These are phyloP conservation scores for Myiothlypis coronata DNA, from an alignment of 2,797 vertebrate genomes.

Conservation along the genomic window DNA sequence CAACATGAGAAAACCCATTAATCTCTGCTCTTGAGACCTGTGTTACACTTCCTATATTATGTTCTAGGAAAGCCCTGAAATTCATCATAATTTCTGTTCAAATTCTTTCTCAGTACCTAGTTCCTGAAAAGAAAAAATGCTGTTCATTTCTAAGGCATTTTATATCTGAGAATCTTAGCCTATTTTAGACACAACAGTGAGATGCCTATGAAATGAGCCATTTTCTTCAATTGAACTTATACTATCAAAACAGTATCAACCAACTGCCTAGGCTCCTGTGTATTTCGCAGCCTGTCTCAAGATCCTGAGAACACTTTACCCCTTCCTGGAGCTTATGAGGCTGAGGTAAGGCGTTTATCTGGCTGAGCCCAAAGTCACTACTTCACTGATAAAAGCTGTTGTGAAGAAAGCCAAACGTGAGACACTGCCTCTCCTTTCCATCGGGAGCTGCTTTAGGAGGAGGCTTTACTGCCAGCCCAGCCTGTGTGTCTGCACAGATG, in stretches of 20 bases:
- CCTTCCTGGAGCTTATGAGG: not conserved
- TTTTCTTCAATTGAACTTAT: not conserved
- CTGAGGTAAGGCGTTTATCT: not conserved
- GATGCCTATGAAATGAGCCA: fast-evolving
- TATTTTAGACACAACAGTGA: not conserved
- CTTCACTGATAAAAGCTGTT: not conserved
- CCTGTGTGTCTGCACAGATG: too few relatives aligned
- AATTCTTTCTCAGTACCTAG: not conserved
- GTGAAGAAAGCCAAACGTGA: not conserved
- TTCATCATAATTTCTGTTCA: not conserved
- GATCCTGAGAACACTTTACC: not conserved
- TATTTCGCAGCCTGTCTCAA: not conserved
- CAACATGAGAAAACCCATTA: not conserved
- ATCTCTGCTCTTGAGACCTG: not conserved
- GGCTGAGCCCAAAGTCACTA: not conserved
- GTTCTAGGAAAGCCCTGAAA: not conserved
- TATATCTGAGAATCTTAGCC: not conserved
- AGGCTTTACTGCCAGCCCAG: not conserved
- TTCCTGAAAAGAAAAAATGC: not conserved
- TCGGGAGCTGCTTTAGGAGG: not conserved
- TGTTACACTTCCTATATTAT: not conserved
- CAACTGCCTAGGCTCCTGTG: not conserved
- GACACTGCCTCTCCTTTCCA: not conserved
- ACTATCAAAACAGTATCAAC: not conserved
- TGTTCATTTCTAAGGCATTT: not conserved